A percentile compares a stretch with the other conserved stretches of the same genome.
Conservation (phyloP, 2,888 invertebrate genomes). For the Leuctra nigra region DNA sequence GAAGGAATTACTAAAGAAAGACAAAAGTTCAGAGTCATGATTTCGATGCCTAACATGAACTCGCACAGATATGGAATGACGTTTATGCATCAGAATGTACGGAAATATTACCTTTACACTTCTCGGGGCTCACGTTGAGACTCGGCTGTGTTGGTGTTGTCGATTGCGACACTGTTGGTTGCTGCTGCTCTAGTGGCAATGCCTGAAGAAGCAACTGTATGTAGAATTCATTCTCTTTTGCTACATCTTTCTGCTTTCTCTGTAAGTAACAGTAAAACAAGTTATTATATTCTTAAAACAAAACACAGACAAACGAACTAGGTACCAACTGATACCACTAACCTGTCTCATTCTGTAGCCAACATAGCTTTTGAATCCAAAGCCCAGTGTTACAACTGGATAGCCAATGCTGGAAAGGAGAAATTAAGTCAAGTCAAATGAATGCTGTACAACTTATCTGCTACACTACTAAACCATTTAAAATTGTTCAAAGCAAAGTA, state of each 20-base stretch:
- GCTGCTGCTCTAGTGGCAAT: constrained; percentile 59
- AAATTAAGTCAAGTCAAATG: too few species aligned
- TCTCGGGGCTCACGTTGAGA: constrained; percentile 43
- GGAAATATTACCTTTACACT: constrained; percentile 42
- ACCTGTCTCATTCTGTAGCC: constrained; percentile 79
- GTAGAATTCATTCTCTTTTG: constrained; percentile 93
- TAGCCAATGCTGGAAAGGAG: constrained; percentile 68
- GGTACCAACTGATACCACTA: too few species aligned
- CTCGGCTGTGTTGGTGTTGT: constrained; percentile 38
- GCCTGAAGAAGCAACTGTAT: constrained; percentile 88
- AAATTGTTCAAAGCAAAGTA: too few species aligned
- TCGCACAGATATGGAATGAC: too few species aligned
- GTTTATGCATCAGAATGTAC: not conserved
- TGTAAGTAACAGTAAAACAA: constrained; percentile 39
- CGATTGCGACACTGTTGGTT: constrained; percentile 35
- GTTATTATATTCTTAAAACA: too few species aligned
- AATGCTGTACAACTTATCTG: too few species aligned
- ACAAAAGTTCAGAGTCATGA: too few species aligned
- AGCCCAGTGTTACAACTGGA: constrained; percentile 92
- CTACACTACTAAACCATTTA: too few species aligned
- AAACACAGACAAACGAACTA: too few species aligned
- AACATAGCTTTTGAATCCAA: constrained; percentile 90
- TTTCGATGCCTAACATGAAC: too few species aligned
- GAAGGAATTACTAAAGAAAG: too few species aligned
- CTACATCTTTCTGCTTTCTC: constrained; percentile 87